Base-by-base conservation (phyloP, 2,888 invertebrate genomes). In the Volucella inanis region DNA sequence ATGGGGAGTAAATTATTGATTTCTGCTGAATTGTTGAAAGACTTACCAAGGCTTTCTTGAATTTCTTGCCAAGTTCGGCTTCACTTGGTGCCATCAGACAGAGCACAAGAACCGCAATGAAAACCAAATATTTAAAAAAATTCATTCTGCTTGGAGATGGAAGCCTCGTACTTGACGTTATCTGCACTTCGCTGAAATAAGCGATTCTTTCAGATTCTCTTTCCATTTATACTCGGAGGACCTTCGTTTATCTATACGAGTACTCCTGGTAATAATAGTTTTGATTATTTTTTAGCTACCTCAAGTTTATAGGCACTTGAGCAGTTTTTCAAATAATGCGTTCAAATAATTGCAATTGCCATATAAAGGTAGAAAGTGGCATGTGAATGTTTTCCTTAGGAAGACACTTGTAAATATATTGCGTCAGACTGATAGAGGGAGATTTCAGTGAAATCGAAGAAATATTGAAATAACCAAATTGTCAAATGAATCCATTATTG, bases 61-160 rank as follows among this genome's bases (percentile, higher is more conserved):
- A 77, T 39, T 74, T 67, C 38, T 78, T 78, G 4, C 65, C 67
- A 62, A 82, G 72, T 12, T 72, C 77, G 11, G 82, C 82, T 3
- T 82, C 77, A 47, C 61, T 77, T 15, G 71, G 50, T 61, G 77
- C 71, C 8, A 77, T 67, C 62, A 83, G 49, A 18, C 61, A 83
- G 10, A 78, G 64, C 8, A 83, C 22, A 6, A 82, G 22, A n/a
- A 83, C 55, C 10, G 68, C 57, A 38, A 78, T 45, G 0, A 78
- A 10, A 8, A 47, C 50, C 15, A 83, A 74, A 39, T 55, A 68
- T 6, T 55, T 67, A 8, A 72, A 78, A 61, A 83, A 77, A 39
- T 67, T 74, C 77, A 77, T 77, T 41, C 31, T 71, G 67, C 12
- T 8, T 12, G 6, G 15, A 55, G 10, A 18, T 22, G n/a, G n/a